A percentile compares a stretch with the other conserved stretches of the same genome.
Conservation (phyloP, 2,797 vertebrate species). For the Emydoidea blandingii region DNA sequence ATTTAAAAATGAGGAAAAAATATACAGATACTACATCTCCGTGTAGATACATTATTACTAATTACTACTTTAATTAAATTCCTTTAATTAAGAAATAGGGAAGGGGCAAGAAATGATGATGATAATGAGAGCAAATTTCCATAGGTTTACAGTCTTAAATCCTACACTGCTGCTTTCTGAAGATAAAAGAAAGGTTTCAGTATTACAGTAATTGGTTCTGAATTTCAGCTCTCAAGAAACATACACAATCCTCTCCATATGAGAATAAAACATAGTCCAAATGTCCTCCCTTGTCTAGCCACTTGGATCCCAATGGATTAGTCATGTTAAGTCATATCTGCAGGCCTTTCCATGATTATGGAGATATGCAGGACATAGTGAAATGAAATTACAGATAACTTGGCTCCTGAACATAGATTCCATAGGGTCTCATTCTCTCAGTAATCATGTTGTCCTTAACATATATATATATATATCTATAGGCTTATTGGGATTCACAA, state of each 20-base stretch:
- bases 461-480: too few relatives aligned
- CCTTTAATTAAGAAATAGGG: neutral
- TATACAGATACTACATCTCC: neutral
- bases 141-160: neutral
- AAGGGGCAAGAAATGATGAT: neutral
- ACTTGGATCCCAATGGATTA: neutral
- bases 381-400: neutral
- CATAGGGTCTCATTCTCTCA: neutral
- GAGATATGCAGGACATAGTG: neutral
- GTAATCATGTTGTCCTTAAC: neutral
- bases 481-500: too few relatives aligned
- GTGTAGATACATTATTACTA: neutral
- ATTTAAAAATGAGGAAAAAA: neutral
- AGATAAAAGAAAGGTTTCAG: neutral
- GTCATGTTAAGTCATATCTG: neutral
- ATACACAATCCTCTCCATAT: rapidly evolving
- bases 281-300: neutral
- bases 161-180: neutral
- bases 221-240: neutral
- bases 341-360: neutral
- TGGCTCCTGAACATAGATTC: neutral
- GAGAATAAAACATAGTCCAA: neutral
- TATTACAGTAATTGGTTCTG: neutral
- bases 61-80: neutral
- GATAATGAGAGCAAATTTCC: neutral